Conservation (phyloP, 2,113 vertebrate species). For the Cranoglanis bouderius region DNA sequence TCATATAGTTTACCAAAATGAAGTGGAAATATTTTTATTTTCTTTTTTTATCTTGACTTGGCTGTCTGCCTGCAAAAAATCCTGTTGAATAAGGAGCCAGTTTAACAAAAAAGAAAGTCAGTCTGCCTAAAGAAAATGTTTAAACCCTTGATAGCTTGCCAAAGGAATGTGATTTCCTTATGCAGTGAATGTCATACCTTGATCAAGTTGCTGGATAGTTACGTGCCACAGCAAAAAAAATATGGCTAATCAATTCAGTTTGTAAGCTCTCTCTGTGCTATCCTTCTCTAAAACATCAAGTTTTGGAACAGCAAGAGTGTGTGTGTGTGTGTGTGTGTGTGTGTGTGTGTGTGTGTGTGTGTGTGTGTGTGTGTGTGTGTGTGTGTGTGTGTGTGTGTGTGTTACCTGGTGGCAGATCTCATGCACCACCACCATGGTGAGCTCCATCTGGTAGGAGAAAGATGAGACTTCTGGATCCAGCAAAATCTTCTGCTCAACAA, state of each 20-base stretch:
- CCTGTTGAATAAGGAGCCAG: not conserved
- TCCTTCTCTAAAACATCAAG: no score
- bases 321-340: not conserved
- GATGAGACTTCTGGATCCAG: constrained; percentile 88
- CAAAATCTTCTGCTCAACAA: constrained; percentile 88
- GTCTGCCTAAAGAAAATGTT: not conserved
- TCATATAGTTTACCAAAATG: not conserved
- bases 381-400: not conserved
- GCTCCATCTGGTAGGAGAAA: constrained; percentile 87
- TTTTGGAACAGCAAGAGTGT: no score
- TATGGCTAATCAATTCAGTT: not conserved
- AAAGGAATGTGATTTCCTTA: not conserved
- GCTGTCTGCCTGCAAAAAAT: not conserved
- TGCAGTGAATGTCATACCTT: not conserved
- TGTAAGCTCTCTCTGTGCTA: not conserved
- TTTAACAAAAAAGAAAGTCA: not conserved
- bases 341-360: no score
- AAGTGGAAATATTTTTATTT: not conserved
- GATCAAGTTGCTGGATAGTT: not conserved
- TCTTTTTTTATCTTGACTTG: not conserved
- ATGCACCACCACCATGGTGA: constrained; percentile 79
- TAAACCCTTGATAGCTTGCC: not conserved
- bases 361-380: not conserved
- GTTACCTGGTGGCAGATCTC: constrained; percentile 65
- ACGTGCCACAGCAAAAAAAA: not conserved